Evolutionary conservation across 30 jellyfish, hydroid and myxozoan species (phyloP).

Genomic region (Rhopilema esculentum): DNA sequence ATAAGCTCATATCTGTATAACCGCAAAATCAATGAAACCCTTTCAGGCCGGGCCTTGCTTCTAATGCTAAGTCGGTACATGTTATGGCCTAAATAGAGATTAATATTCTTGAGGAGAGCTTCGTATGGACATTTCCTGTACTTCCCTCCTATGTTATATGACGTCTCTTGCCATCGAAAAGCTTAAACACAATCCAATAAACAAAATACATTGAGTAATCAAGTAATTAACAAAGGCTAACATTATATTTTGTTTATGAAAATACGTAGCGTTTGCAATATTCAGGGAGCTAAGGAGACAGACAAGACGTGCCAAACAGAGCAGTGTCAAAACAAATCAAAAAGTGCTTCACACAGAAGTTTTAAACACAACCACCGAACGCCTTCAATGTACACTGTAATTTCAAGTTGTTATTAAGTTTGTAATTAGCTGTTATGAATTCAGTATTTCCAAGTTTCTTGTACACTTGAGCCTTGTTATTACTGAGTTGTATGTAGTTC

Average conservation of each 20-base stretch:
- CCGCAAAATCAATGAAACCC: constrained; percentile 39
- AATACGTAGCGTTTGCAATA: neutral
- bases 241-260: neutral
- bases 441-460: too few relatives aligned
- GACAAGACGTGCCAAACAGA: neutral
- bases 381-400: too few relatives aligned
- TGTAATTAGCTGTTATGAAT: too few relatives aligned
- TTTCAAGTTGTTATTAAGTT: too few relatives aligned
- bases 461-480: too few relatives aligned
- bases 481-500: too few relatives aligned
- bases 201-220: neutral
- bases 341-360: too few relatives aligned
- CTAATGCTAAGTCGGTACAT: constrained; percentile 32
- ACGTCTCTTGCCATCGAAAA: neutral
- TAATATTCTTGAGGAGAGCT: neutral
- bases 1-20: constrained; percentile 24
- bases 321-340: neutral
- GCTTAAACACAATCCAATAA: constrained; percentile 1
- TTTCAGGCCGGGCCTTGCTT: constrained; percentile 12
- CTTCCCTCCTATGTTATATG: neutral
- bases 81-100: constrained; percentile 13
- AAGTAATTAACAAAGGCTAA: neutral
- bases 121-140: constrained; percentile 3
- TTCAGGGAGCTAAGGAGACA: neutral
- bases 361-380: too few relatives aligned